Base-by-base conservation (phyloP, 2,113 vertebrate species). In the Phodopus roborovskii region DNA sequence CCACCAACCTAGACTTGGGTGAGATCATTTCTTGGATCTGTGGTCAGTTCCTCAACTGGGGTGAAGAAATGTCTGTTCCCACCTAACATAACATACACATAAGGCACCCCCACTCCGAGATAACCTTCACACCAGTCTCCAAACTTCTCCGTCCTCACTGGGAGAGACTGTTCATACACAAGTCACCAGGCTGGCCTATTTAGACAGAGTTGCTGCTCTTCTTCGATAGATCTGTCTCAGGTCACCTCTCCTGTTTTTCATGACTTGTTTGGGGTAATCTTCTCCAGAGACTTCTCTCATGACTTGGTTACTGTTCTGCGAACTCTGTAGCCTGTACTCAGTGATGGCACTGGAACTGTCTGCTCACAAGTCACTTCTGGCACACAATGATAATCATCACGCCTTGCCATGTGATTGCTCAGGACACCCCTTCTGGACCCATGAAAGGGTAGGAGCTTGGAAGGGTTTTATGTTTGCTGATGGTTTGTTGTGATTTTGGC, bases 221-320 rank as follows among this genome's bases (percentile, higher is more conserved):
- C 78, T 33, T 19, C 50, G 17, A 33, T 33, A 9, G 0, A 16
- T 66, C 86, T 36, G 3, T 42, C 42, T 26, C 28, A 8, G 50
- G 45, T 88, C 73, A 85, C 11, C 36, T 19, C 73, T 45, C 73
- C 22, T 10, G 22, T 12, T 53, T 26, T 22, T 45, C n/a, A 28
- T 1, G 13, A 45, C 58, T 92, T 33, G 8, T 15, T 30, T 28
- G 68, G 11, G 17, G 50, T 56, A 3, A 11, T 26, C 39, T 77
- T 60, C 53, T 50, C 58, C 26, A 71, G 15, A 22, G 90, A 62
- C 50, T 66, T 33, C 39, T 26, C 5, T 30, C 26, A 62, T 70
- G 19, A 26, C 50, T 53, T 10, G 0, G 19, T 42, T 50, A 2
- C 30, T 36, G 1, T 33, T 50, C n/a, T 22, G 1, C 10, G 3